These are phyloP conservation scores for Dromius quadrimaculatus DNA, from an alignment of 2,888 invertebrate genomes.

Conservation along the genomic window DNA sequence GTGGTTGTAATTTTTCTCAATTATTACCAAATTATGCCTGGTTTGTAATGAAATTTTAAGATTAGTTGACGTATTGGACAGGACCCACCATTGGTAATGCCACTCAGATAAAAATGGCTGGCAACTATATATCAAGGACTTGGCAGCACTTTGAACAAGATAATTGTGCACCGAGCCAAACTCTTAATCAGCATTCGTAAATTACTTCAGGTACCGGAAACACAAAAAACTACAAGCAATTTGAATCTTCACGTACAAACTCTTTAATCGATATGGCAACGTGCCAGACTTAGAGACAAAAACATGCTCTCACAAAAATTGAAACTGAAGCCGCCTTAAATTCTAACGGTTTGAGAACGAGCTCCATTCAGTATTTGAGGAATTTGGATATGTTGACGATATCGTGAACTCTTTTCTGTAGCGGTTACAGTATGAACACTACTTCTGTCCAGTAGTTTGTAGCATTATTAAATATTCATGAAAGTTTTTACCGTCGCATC, in stretches of 20 bases:
- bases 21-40: conserved; percentile 11
- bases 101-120: conserved; percentile 9
- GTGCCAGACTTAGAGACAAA: conserved; percentile 30
- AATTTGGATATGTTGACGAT: too few species aligned
- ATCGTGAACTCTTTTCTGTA: too few species aligned
- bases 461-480: too few species aligned
- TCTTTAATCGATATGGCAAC: conserved; percentile 37
- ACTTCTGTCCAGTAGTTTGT: too few species aligned
- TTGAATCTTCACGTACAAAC: conserved; percentile 38
- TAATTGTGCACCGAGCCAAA: conserved; percentile 37
- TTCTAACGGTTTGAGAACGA: too few species aligned
- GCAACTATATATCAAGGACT: conserved; percentile 26
- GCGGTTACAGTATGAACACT: too few species aligned
- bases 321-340: conserved; percentile 18
- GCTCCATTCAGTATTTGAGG: too few species aligned
- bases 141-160: conserved; percentile 34
- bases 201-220: conserved; percentile 34
- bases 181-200: conserved; percentile 43
- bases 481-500: conserved; percentile 34
- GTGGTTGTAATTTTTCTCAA: not conserved
- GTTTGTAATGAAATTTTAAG: not conserved
- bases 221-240: conserved; percentile 40
- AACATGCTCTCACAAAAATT: conserved; percentile 10
- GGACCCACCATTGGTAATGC: not conserved
- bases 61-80: not conserved